Evolutionary conservation across 2,113 vertebrate genomes (phyloP), one percentile per base, ranked within the genome.

Genomic region (Ceyx margarethae): DNA sequence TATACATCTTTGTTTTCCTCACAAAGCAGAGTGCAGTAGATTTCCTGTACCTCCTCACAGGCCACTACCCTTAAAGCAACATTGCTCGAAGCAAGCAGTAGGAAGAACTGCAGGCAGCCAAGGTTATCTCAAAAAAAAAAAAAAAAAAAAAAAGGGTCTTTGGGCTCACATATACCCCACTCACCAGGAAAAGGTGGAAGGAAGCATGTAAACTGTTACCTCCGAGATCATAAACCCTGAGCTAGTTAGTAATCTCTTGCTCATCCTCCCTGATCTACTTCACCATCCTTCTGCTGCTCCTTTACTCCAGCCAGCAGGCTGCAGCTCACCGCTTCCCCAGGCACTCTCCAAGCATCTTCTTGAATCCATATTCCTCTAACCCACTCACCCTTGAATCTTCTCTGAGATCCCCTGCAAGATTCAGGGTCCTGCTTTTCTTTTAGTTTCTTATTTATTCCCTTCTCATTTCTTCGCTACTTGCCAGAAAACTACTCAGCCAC

Each of bases 1-100:
- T 87, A 21, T 81, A 89, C 1, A 21, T 89, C 96, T 96, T 96
- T 97, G 96, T 97, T 96, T 95, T 86, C 33, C 73, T 93, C 85
- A 96, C 91, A 95, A 95, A 94, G 88, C 58, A 1, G 62, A 93
- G 67, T 84, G 87, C 67, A 68, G 87, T 81, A 69, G 68, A 80
- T 94, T 97, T 97, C 96, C 96, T 96, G 96, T 89, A 64, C 85
- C 56, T 85, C 83, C 78, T 91, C 65, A 91, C 26, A 60, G 46
- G 62, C 67, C 54, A 13, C 33, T 83, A 54, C 61, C 46, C 91
- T 96, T 96, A 95, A 96, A 95, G 95, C 28, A 86, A 80, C 81
- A 79, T 14, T 37, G 37, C 67, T 75, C n/a, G 33, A 89, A 50
- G 67, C 58, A 73, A 82, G 33, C 66, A 15, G 8, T 35, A 75